phyloP scores from a whole-genome alignment of 2,888 invertebrate species.

The Cataglyphis altisquamis region DNA sequence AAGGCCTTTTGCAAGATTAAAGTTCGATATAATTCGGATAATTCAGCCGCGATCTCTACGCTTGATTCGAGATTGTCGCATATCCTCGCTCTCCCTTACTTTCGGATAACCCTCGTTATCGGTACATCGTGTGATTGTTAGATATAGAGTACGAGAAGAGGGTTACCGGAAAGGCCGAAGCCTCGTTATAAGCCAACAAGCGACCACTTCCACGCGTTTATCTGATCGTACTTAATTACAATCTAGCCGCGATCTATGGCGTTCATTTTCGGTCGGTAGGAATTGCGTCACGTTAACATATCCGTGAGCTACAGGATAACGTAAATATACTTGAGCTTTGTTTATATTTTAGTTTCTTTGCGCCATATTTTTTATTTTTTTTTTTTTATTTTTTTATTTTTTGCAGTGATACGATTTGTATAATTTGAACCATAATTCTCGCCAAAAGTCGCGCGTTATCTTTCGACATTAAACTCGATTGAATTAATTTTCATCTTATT shows the following conservation, averaged over 20 bases:
- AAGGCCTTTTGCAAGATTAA: constrained; percentile 55
- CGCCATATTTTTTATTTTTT: background rate
- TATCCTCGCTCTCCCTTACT: background rate
- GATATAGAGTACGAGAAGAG: background rate
- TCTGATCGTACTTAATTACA: constrained; percentile 69
- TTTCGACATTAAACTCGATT: constrained; percentile 9
- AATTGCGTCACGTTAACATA: constrained; percentile 46
- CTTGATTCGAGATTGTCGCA: constrained; percentile 31
- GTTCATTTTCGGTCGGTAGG: constrained; percentile 13
- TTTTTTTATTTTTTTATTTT: background rate
- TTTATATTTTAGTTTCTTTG: background rate
- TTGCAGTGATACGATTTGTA: too few relatives aligned
- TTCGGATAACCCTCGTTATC: background rate
- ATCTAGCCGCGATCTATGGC: constrained; percentile 36
- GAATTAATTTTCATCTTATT: constrained; percentile 14
- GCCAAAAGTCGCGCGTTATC: background rate
- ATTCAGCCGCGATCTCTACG: constrained; percentile 49
- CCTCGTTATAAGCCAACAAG: constrained; percentile 55
- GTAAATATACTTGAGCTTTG: background rate
- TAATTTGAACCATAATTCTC: background rate
- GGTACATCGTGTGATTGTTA: constrained; percentile 7
- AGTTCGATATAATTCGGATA: constrained; percentile 57
- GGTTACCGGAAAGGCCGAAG: constrained; percentile 56
- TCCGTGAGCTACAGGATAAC: constrained; percentile 11
- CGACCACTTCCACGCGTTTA: constrained; percentile 47